Conservation (phyloP, 1,140 invertebrate species). For the Monochamus saltuarius region DNA sequence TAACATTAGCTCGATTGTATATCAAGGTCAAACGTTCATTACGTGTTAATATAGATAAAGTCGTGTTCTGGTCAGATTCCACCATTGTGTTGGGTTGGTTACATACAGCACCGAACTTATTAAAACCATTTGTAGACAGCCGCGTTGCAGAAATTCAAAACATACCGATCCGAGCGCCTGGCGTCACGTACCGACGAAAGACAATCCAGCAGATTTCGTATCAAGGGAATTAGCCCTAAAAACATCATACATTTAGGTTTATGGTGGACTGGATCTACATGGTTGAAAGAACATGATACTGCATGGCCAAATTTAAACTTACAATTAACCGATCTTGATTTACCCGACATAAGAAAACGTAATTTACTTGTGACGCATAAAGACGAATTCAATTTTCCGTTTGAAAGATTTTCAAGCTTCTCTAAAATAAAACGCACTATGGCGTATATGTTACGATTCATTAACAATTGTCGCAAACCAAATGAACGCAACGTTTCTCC, state of each 20-base stretch:
- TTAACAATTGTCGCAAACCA: too few species aligned
- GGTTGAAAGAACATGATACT: too few species aligned
- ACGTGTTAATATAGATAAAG: constrained; percentile 17
- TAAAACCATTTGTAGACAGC: constrained; percentile 48
- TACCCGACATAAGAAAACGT: too few species aligned
- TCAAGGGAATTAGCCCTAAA: constrained; percentile 43
- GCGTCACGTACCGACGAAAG: constrained; percentile 43
- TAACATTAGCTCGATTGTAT: constrained; percentile 26
- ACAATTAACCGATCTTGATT: too few species aligned
- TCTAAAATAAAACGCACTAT: too few species aligned
- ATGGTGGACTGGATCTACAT: constrained; percentile 46
- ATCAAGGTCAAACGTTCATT: constrained; percentile 21
- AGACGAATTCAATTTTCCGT: too few species aligned
- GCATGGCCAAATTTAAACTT: too few species aligned
- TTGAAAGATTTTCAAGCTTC: too few species aligned
- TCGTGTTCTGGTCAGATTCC: constrained; percentile 50
- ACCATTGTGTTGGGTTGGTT: constrained; percentile 48
- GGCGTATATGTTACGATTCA: too few species aligned
- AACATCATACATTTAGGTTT: constrained; percentile 34
- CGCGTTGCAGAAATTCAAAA: constrained; percentile 48
- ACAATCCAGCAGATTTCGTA: constrained; percentile 52
- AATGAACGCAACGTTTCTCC: too few species aligned
- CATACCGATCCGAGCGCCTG: constrained; percentile 38
- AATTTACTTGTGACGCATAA: too few species aligned
- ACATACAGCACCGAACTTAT: constrained; percentile 25